phyloP scores from a whole-genome alignment of 1,140 invertebrate genomes.

The Achatina immaculata region DNA sequence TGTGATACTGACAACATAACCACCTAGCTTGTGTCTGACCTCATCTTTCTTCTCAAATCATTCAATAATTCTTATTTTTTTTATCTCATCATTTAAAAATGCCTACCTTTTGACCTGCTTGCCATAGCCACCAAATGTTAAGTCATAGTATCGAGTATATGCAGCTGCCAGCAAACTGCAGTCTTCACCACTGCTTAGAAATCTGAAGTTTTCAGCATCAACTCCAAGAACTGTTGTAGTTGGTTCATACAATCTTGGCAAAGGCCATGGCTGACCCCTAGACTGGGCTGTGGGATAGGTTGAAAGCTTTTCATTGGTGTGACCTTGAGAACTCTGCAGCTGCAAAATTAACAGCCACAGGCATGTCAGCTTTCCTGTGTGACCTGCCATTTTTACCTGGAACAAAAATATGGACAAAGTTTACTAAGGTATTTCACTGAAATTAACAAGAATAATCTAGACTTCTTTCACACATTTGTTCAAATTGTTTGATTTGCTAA shows the following conservation, averaged over 20 bases:
- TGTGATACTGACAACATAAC: too few relatives aligned
- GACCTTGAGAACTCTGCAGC: constrained; percentile 68
- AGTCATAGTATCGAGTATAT: constrained; percentile 47
- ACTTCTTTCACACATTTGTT: too few relatives aligned
- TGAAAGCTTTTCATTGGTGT: constrained; percentile 68
- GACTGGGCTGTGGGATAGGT: neutral
- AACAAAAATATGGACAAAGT: too few relatives aligned
- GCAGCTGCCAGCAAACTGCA: constrained; percentile 53
- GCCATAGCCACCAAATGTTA: constrained; percentile 46
- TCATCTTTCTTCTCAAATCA: too few relatives aligned
- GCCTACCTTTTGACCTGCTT: constrained; percentile 2
- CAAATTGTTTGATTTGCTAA: too few relatives aligned
- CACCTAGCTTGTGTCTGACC: too few relatives aligned
- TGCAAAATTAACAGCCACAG: neutral
- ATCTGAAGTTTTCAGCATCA: constrained; percentile 51
- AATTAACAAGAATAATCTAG: too few relatives aligned
- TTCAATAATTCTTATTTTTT: too few relatives aligned
- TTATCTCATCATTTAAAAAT: too few relatives aligned
- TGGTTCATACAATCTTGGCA: constrained; percentile 50
- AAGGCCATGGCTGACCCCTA: constrained; percentile 58
- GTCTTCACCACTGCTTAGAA: constrained; percentile 38
- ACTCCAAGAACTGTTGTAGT: constrained; percentile 43
- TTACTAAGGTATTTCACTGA: too few relatives aligned
- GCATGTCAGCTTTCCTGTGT: neutral
- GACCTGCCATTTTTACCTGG: neutral